Evolutionary conservation across 2,113 vertebrate species (phyloP).

Genomic region (Ivindomyrus marchei): DNA sequence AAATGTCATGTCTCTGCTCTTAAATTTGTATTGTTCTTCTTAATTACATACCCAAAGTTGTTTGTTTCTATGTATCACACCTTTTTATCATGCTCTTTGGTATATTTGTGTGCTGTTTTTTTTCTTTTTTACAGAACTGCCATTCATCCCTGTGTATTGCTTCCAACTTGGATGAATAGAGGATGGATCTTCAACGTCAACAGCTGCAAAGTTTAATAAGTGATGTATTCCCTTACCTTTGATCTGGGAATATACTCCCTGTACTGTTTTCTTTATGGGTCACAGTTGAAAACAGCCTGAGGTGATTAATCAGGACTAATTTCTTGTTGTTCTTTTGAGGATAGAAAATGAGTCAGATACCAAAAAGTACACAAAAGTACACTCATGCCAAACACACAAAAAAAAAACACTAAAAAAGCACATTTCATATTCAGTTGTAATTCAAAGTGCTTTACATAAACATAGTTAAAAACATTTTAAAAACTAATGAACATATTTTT

Average conservation of each 20-base stretch:
- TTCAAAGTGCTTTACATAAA: not conserved
- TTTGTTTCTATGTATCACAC: not conserved
- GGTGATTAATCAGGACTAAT: not conserved
- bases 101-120: not conserved
- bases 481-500: not conserved
- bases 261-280: not conserved
- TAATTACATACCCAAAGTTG: not conserved
- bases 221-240: slow-evolving; percentile 5
- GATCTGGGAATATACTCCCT: not conserved
- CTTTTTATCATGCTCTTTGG: not conserved
- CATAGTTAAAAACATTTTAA: not conserved
- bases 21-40: not conserved
- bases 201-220: not conserved
- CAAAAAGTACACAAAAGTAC: not conserved
- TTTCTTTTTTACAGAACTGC: not conserved
- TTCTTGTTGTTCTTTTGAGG: not conserved
- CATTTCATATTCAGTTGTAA: not conserved
- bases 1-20: not conserved
- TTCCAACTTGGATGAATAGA: not conserved
- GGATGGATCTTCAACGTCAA: not conserved
- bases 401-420: not conserved
- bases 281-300: not conserved
- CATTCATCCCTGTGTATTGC: not conserved
- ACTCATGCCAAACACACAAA: not conserved
- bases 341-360: not conserved